phyloP scores from a whole-genome alignment of 2,113 vertebrate genomes.

The Dipodomys ordii region DNA sequence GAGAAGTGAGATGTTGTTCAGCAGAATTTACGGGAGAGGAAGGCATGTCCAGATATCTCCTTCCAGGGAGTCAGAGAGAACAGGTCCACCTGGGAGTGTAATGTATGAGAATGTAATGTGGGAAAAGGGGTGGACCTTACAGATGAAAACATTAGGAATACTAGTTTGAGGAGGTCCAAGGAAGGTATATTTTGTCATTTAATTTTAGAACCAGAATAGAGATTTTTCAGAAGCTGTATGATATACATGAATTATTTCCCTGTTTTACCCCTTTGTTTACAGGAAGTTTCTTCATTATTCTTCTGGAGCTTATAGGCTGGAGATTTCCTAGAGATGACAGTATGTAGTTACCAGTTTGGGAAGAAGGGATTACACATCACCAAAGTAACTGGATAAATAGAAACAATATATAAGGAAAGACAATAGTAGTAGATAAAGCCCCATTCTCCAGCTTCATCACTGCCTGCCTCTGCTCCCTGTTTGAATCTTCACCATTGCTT shows the following conservation, averaged over 20 bases:
- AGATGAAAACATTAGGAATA: background rate
- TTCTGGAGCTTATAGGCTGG: background rate
- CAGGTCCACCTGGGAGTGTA: background rate
- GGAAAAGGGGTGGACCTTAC: background rate
- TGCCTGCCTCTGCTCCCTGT: slow-evolving; percentile 48
- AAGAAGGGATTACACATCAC: background rate
- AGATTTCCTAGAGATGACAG: slow-evolving; percentile 32
- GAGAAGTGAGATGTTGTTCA: background rate
- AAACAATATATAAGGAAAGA: slow-evolving; percentile 13
- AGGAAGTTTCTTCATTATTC: slow-evolving; percentile 46
- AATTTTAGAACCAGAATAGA: slow-evolving; percentile 15
- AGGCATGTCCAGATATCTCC: background rate
- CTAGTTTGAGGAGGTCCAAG: background rate
- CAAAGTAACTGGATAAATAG: slow-evolving; percentile 16
- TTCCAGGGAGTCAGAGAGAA: background rate
- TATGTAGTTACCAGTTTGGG: background rate
- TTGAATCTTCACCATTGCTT: slow-evolving; percentile 46
- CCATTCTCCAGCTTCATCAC: background rate
- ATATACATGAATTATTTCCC: no score
- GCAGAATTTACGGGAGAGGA: slow-evolving; percentile 8
- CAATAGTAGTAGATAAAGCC: background rate
- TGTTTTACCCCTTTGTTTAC: slow-evolving; percentile 10
- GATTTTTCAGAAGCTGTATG: slow-evolving; percentile 19
- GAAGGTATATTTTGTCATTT: background rate
- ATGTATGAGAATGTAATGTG: background rate